Conservation (phyloP, 2,113 vertebrate species). For the Bujurquina vittata region DNA sequence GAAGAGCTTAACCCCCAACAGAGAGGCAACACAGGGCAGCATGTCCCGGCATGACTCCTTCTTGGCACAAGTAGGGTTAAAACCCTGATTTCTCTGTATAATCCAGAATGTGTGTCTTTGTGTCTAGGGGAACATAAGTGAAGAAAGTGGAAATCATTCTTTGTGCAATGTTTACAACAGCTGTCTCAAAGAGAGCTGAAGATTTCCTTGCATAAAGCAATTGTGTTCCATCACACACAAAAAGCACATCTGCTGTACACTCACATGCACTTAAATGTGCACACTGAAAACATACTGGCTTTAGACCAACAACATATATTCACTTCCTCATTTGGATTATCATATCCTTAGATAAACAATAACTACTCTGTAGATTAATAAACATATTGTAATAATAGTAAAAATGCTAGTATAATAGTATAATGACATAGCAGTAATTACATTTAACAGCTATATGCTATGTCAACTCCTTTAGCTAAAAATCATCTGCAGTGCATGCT, state of each 20-base stretch:
- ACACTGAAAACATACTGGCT: background rate
- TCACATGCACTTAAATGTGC: background rate
- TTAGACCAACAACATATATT: background rate
- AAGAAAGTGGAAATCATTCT: background rate
- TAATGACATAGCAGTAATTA: background rate
- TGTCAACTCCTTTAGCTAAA: background rate
- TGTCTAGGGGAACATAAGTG: background rate
- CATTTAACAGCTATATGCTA: background rate
- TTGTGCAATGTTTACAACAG: background rate
- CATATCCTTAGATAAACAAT: background rate
- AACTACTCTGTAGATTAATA: background rate
- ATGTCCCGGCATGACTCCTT: constrained; percentile 35
- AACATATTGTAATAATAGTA: no score
- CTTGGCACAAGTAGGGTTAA: constrained; percentile 34
- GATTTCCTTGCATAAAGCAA: constrained; percentile 5
- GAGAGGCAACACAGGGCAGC: constrained; percentile 35
- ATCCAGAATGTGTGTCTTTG: constrained; percentile 33
- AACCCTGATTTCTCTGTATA: constrained; percentile 54
- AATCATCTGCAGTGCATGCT: background rate
- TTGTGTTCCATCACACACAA: background rate
- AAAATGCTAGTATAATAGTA: no score
- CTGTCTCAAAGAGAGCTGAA: background rate
- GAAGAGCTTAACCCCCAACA: constrained; percentile 59
- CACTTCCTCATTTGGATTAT: background rate
- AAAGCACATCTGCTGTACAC: background rate